phyloP scores from a whole-genome alignment of 2,888 invertebrate genomes.

The Heterodera filipjevi region DNA sequence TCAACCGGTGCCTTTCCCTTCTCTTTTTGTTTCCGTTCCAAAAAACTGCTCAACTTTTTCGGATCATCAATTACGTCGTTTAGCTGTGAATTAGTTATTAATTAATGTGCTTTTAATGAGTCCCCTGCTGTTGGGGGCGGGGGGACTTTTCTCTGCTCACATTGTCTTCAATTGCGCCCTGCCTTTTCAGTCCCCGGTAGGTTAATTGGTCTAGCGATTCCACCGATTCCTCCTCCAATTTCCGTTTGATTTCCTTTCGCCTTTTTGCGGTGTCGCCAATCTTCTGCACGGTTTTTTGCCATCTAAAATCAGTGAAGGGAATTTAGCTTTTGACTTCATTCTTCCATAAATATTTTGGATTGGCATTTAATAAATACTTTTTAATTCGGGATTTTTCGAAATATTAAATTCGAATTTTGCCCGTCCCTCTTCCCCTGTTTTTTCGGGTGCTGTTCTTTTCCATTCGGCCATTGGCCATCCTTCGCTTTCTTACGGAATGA shows the following conservation, averaged over 20 bases:
- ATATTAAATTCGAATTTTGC: too few species aligned
- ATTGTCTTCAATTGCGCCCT: constrained; percentile 26
- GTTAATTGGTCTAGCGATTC: constrained; percentile 26
- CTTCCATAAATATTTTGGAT: too few species aligned
- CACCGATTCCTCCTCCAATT: constrained; percentile 11
- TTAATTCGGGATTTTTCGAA: too few species aligned
- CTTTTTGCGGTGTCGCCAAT: constrained; percentile 17
- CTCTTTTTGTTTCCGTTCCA: neutral
- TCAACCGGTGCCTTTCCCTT: constrained; percentile 20
- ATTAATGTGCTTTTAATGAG: too few species aligned
- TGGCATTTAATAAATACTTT: too few species aligned
- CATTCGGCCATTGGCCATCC: neutral
- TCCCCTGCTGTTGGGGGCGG: too few species aligned
- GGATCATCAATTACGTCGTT: constrained; percentile 25
- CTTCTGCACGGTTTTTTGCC: constrained; percentile 35
- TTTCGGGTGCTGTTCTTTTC: too few species aligned
- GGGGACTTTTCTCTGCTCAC: constrained; percentile 3
- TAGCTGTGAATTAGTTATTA: constrained; percentile 16
- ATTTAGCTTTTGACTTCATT: too few species aligned
- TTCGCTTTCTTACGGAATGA: constrained; percentile 31
- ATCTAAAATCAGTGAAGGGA: constrained; percentile 22
- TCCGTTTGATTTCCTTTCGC: constrained; percentile 28
- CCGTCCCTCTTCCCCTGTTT: too few species aligned
- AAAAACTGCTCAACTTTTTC: constrained; percentile 22
- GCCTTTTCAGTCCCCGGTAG: constrained; percentile 26